These are phyloP conservation scores for Myripristis jacobus DNA, from an alignment of 2,797 vertebrate genomes.

Conservation along the genomic window DNA sequence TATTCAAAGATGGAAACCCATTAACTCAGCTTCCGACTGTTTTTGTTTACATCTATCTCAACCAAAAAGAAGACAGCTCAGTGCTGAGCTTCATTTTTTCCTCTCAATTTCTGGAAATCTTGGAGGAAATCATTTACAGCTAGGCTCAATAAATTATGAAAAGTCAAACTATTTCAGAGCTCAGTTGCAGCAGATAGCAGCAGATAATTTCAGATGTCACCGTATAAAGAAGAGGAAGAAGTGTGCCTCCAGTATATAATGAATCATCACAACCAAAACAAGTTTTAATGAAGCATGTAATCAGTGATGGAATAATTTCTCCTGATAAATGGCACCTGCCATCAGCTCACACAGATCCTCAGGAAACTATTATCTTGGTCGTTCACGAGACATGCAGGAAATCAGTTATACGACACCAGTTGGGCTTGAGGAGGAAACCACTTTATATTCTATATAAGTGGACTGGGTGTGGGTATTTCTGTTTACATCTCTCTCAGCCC, in stretches of 20 bases:
- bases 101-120: too few relatives aligned
- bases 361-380: slow-evolving; percentile 4
- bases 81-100: too few relatives aligned
- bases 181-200: slow-evolving; percentile 20
- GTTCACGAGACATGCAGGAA: neutral
- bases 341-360: neutral
- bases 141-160: slow-evolving; percentile 23
- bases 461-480: slow-evolving; percentile 1
- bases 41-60: too few relatives aligned
- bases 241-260: neutral
- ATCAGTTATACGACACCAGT: neutral
- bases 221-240: neutral
- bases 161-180: slow-evolving; percentile 11
- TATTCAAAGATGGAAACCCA: too few relatives aligned
- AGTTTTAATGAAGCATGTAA: neutral
- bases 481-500: neutral
- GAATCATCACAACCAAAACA: slow-evolving; percentile 1
- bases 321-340: neutral
- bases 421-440: neutral
- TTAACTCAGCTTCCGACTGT: too few relatives aligned
- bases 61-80: too few relatives aligned
- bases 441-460: neutral
- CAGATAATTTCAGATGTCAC: slow-evolving; percentile 5
- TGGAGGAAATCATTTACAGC: slow-evolving; percentile 18
- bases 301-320: neutral